Evolutionary conservation across 2,797 vertebrate genomes (phyloP).

Genomic region (Micrastur ruficollis): DNA sequence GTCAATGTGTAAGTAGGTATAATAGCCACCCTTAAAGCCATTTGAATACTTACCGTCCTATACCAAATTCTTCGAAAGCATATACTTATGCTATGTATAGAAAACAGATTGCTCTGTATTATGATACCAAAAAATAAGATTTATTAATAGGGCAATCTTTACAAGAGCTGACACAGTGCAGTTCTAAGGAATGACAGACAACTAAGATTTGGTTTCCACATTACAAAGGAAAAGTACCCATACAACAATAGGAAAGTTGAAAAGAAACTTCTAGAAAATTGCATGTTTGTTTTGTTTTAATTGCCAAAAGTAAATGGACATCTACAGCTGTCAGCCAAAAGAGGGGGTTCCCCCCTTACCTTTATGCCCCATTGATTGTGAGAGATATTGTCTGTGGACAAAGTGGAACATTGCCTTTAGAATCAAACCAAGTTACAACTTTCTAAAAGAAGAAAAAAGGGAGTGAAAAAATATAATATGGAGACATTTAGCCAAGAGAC

Average conservation of each 20-base stretch:
- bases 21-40: background rate
- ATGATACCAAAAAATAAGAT: background rate
- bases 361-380: background rate
- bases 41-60: background rate
- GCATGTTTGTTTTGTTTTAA: background rate
- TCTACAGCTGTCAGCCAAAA: background rate
- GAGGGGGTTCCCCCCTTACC: rapidly evolving
- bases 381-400: background rate
- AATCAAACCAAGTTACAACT: background rate
- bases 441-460: background rate
- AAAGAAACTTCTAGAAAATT: background rate
- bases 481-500: background rate
- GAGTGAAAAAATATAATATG: background rate
- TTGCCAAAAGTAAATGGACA: background rate
- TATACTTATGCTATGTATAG: background rate
- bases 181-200: background rate
- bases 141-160: background rate
- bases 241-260: background rate
- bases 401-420: background rate
- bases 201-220: background rate
- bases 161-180: background rate
- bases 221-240: background rate
- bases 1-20: background rate
- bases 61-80: background rate
- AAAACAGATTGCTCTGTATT: background rate